Evolutionary conservation across 2,113 vertebrate species (phyloP).

Genomic region (Mungos mungo): DNA sequence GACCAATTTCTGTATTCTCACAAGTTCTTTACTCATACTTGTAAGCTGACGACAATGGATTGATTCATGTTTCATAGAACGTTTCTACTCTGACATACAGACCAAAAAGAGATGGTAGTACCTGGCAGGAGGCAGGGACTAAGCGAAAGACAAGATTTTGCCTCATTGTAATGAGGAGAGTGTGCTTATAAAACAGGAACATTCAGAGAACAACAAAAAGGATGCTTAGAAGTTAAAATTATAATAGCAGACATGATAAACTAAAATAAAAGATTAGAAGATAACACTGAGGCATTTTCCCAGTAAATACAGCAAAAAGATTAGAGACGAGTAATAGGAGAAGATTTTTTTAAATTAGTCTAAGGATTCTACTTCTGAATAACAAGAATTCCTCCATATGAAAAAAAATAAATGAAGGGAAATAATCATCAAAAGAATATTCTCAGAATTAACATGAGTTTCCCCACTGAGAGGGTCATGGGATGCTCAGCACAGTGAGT

Average conservation of each 20-base stretch:
- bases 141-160: background rate
- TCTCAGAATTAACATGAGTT: conserved; percentile 1
- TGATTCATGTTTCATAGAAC: background rate
- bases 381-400: background rate
- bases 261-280: background rate
- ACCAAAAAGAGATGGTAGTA: background rate
- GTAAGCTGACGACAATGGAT: background rate
- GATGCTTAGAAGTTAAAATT: background rate
- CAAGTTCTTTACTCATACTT: background rate
- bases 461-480: background rate
- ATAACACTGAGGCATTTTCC: background rate
- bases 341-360: background rate
- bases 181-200: background rate
- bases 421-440: background rate
- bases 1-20: background rate
- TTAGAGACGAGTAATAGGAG: background rate
- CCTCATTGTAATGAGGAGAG: background rate
- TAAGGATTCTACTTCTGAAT: background rate
- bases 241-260: background rate
- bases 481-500: background rate
- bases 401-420: background rate
- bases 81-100: background rate
- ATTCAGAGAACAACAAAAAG: conserved; percentile 4
- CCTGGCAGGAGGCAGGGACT: background rate
- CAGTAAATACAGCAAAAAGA: background rate